These are phyloP conservation scores for Chrysochloris asiatica DNA, from an alignment of 2,113 vertebrate genomes.

Conservation along the genomic window DNA sequence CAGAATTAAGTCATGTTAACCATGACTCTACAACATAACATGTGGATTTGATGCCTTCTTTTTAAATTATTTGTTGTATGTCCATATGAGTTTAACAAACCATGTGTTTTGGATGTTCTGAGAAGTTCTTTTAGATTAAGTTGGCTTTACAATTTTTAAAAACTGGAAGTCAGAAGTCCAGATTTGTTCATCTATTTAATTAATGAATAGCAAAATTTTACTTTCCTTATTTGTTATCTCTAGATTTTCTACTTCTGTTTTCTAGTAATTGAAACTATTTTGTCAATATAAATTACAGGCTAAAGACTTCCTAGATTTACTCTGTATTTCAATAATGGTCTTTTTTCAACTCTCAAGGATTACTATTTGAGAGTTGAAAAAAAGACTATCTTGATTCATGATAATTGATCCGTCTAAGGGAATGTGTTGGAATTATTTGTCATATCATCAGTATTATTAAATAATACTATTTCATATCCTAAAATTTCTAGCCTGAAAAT, in stretches of 20 bases:
- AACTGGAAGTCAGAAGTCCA: not conserved
- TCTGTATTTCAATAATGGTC: slow-evolving; percentile 13
- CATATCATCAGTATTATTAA: slow-evolving; percentile 15
- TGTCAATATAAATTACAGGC: not conserved
- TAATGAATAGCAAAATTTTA: slow-evolving; percentile 40
- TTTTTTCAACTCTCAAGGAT: too few species aligned
- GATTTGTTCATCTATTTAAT: slow-evolving; percentile 15
- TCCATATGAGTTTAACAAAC: not conserved
- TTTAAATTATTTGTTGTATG: slow-evolving; percentile 25
- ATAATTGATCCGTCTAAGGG: not conserved
- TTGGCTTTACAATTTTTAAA: slow-evolving; percentile 37
- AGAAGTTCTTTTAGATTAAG: not conserved
- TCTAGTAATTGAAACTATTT: slow-evolving; percentile 12
- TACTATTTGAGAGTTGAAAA: not conserved
- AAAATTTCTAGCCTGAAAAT: not conserved
- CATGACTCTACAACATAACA: not conserved
- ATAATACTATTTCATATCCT: not conserved
- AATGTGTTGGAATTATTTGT: not conserved
- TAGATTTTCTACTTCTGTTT: not conserved
- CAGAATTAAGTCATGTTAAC: not conserved
- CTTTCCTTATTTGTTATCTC: not conserved
- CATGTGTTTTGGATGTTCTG: not conserved
- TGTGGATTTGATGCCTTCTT: not conserved
- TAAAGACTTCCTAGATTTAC: not conserved
- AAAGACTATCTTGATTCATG: not conserved